Percentiles rank a stretch among this genome's conserved stretches.
Conservation (phyloP, 2,888 invertebrate species). For the Micropterix aruncella region DNA sequence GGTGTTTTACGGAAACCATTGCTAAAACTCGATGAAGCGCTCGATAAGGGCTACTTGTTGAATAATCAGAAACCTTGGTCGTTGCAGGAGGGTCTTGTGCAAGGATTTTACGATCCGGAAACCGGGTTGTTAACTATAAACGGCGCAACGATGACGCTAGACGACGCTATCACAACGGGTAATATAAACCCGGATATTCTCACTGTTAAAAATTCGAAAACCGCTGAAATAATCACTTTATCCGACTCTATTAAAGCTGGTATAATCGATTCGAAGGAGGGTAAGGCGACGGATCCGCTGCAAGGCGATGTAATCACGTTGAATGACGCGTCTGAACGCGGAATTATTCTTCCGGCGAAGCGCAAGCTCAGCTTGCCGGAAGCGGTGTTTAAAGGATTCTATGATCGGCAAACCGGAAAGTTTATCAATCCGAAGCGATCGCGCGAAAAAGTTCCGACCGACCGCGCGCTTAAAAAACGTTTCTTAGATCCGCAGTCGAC, state of each 20-base stretch:
- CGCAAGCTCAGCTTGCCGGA: constrained; percentile 74
- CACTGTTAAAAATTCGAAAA: constrained; percentile 66
- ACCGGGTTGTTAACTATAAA: constrained; percentile 60
- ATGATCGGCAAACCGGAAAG: constrained; percentile 72
- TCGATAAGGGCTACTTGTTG: constrained; percentile 66
- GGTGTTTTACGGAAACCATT: constrained; percentile 56
- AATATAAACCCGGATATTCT: constrained; percentile 65
- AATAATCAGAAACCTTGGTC: constrained; percentile 70
- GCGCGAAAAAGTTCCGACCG: constrained; percentile 66
- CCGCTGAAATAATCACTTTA: constrained; percentile 66
- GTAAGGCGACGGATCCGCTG: constrained; percentile 63
- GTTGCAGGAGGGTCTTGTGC: constrained; percentile 68
- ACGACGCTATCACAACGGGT: constrained; percentile 58
- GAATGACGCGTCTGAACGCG: constrained; percentile 71
- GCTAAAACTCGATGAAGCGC: constrained; percentile 63
- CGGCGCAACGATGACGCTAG: constrained; percentile 51
- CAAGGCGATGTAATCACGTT: constrained; percentile 62
- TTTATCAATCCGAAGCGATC: constrained; percentile 61
- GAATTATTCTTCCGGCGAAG: constrained; percentile 68
- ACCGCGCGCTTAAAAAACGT: constrained; percentile 72
- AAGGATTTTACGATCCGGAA: constrained; percentile 63
- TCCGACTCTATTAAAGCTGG: constrained; percentile 65
- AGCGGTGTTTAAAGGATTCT: constrained; percentile 84
- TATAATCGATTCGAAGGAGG: constrained; percentile 64
- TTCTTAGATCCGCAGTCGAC: constrained; percentile 76